Conservation (phyloP, 1,140 invertebrate genomes). For the Pinna nobilis region DNA sequence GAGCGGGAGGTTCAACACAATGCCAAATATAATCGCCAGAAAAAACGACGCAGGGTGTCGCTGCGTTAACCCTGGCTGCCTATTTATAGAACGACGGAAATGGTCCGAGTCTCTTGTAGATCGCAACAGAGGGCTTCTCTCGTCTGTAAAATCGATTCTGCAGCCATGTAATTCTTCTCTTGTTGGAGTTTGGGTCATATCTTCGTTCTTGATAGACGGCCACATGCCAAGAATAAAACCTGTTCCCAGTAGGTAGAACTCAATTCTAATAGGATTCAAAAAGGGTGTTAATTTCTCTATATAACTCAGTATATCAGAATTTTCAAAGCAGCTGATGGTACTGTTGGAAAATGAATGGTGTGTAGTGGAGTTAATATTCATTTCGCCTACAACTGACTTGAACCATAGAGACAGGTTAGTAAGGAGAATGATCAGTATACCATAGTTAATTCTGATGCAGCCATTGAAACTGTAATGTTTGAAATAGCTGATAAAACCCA, state of each 20-base stretch:
- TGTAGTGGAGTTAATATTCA: not conserved
- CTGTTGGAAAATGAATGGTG: not conserved
- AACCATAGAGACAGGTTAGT: slow-evolving; percentile 13
- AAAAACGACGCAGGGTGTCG: slow-evolving; percentile 4
- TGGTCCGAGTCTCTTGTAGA: not conserved
- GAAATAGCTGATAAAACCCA: slow-evolving; percentile 18
- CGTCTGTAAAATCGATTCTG: too few relatives aligned
- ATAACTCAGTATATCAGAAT: not conserved
- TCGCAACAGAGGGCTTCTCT: not conserved
- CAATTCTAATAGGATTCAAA: slow-evolving; percentile 10
- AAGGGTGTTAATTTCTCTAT: not conserved
- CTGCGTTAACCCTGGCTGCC: not conserved
- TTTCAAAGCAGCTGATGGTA: not conserved
- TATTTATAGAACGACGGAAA: not conserved
- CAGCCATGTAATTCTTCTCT: too few relatives aligned
- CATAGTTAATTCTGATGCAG: slow-evolving; percentile 10
- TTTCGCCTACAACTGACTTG: slow-evolving; percentile 1
- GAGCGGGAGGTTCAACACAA: slow-evolving; percentile 12
- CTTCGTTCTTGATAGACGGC: slow-evolving; percentile 15
- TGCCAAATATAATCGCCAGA: slow-evolving; percentile 17
- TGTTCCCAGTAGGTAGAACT: slow-evolving; percentile 7
- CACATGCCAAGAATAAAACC: slow-evolving; percentile 10
- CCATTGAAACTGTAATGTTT: slow-evolving; percentile 12
- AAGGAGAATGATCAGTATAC: slow-evolving; percentile 7
- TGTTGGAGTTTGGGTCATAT: too few relatives aligned